Conservation (phyloP, 2,888 invertebrate species). For the Ferrisia virgata region DNA sequence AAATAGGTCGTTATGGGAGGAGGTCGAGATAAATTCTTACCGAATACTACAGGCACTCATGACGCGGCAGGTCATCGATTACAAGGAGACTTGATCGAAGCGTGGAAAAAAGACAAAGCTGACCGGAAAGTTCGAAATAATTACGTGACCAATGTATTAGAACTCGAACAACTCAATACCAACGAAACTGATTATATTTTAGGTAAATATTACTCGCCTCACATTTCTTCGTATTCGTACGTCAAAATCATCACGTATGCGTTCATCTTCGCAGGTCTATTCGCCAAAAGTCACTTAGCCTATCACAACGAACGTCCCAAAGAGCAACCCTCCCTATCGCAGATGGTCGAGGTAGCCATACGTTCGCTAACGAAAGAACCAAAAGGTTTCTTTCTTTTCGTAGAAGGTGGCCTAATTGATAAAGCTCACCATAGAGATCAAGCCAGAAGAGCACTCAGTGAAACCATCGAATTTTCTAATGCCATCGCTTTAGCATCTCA, state of each 20-base stretch:
- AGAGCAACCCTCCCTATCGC: constrained; percentile 68
- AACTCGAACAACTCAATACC: constrained; percentile 56
- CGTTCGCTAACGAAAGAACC: constrained; percentile 62
- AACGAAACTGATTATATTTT: constrained; percentile 63
- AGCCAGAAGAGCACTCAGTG: constrained; percentile 69
- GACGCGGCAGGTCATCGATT: constrained; percentile 60
- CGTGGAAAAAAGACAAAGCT: constrained; percentile 62
- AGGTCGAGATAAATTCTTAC: constrained; percentile 68
- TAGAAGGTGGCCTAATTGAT: constrained; percentile 71
- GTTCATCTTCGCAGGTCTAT: constrained; percentile 59
- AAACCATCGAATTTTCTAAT: constrained; percentile 71
- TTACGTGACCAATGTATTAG: constrained; percentile 52
- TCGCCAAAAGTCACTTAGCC: constrained; percentile 65
- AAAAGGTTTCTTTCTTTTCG: constrained; percentile 73
- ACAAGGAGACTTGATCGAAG: constrained; percentile 68
- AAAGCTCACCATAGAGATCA: constrained; percentile 70
- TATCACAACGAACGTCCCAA: constrained; percentile 63
- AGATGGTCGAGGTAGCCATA: constrained; percentile 78
- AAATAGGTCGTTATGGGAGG: constrained; percentile 85
- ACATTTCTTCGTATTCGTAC: neutral
- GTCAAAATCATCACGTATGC: neutral
- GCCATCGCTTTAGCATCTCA: constrained; percentile 63
- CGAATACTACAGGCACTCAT: constrained; percentile 55
- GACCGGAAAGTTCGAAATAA: constrained; percentile 54
- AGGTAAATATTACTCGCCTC: constrained; percentile 48